phyloP scores from a whole-genome alignment of 1,140 invertebrate genomes.

The Lanistes nyassanus region DNA sequence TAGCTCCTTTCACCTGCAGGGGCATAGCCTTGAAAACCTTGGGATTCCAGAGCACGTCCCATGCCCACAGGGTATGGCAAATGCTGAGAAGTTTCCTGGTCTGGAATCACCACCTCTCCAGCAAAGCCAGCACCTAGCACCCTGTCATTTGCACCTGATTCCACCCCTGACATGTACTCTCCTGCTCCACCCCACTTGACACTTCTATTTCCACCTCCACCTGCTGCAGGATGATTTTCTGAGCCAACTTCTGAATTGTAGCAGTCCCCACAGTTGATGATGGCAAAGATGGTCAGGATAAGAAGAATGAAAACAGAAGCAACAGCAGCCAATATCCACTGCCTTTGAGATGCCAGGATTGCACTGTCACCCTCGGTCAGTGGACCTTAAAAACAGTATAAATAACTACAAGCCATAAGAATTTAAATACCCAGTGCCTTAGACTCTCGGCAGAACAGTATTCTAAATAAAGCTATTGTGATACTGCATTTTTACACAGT shows the following conservation, averaged over 20 bases:
- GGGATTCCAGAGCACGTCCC: conserved; percentile 13
- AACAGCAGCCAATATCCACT: background rate
- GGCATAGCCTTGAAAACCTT: conserved; percentile 25
- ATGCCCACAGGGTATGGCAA: conserved; percentile 25
- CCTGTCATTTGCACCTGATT: background rate
- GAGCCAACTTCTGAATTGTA: conserved; percentile 37
- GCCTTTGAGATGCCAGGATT: too few relatives aligned
- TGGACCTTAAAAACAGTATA: too few relatives aligned
- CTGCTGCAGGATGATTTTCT: conserved; percentile 32
- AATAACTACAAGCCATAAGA: too few relatives aligned
- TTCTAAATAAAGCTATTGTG: too few relatives aligned
- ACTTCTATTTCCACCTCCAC: background rate
- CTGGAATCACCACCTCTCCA: conserved; percentile 18
- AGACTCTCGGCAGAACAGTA: too few relatives aligned
- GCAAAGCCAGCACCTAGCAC: conserved; percentile 16
- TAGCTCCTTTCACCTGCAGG: background rate
- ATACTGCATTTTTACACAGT: too few relatives aligned
- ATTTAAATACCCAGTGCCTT: too few relatives aligned
- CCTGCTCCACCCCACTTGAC: conserved; percentile 26
- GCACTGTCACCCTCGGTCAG: too few relatives aligned
- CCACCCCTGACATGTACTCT: conserved; percentile 9
- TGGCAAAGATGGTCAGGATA: background rate
- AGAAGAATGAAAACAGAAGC: conserved; percentile 16
- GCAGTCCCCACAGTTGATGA: conserved; percentile 33
- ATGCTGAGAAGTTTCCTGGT: background rate